Conservation (phyloP, 2,888 invertebrate genomes). For the Zootermopsis nevadensis region DNA sequence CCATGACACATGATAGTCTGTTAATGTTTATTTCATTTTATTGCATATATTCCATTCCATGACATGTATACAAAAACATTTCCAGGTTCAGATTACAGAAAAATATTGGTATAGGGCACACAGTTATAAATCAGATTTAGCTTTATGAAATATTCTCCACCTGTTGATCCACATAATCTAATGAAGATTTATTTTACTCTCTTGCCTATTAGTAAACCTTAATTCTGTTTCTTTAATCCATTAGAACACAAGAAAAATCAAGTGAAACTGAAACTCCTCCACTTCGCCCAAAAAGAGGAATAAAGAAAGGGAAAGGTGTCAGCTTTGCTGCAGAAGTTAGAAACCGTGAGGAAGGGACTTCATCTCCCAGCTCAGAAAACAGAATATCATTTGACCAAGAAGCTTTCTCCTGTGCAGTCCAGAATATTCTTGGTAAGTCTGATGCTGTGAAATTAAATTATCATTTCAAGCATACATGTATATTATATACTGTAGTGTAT, state of each 20-base stretch:
- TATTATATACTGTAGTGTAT: no score
- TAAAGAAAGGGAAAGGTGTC: slow-evolving; percentile 60
- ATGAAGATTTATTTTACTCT: no score
- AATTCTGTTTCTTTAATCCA: not conserved
- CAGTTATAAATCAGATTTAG: no score
- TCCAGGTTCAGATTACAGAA: no score
- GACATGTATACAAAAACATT: no score
- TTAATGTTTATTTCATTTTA: no score
- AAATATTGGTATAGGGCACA: no score
- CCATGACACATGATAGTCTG: no score
- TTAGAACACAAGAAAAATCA: slow-evolving; percentile 13
- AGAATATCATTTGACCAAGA: slow-evolving; percentile 81
- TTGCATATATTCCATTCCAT: no score
- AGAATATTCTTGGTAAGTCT: slow-evolving; percentile 78
- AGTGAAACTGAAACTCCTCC: slow-evolving; percentile 56
- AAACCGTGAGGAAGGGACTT: slow-evolving; percentile 59
- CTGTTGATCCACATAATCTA: no score
- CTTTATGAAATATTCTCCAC: no score
- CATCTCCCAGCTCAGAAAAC: slow-evolving; percentile 56
- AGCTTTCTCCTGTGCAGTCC: slow-evolving; percentile 82
- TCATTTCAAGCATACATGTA: not conserved
- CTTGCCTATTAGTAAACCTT: no score
- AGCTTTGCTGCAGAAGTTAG: slow-evolving; percentile 56
- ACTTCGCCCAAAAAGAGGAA: slow-evolving; percentile 62
- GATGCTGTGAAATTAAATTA: slow-evolving; percentile 44